These are phyloP conservation scores for Meriones psammophilus DNA, from an alignment of 2,797 vertebrate genomes.

Conservation along the genomic window DNA sequence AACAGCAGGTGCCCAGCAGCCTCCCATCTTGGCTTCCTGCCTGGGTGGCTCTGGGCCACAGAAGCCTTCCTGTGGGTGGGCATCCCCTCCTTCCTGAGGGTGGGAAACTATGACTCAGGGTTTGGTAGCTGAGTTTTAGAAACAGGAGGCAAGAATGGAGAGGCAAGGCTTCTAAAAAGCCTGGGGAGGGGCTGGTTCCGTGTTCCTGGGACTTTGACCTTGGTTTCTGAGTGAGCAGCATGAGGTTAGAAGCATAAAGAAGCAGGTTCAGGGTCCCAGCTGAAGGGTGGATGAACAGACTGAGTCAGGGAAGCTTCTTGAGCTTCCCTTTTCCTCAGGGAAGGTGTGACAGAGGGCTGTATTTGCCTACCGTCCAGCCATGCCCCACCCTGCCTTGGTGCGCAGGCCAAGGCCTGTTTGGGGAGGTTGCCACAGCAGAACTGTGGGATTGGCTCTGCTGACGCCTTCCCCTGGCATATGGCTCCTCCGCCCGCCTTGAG, in stretches of 20 bases:
- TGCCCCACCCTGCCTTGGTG: background rate
- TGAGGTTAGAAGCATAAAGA: background rate
- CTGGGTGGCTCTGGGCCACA: background rate
- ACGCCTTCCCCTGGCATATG: slow-evolving; percentile 88
- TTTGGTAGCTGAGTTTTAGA: background rate
- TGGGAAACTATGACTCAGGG: slow-evolving; percentile 3
- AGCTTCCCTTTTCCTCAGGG: background rate
- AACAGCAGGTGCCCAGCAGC: background rate
- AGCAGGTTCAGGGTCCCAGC: background rate
- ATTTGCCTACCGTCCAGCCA: background rate
- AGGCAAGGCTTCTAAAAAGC: background rate
- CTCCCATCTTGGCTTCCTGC: background rate
- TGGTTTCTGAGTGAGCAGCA: fast-evolving
- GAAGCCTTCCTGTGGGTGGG: background rate
- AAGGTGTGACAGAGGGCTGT: background rate
- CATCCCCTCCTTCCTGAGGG: background rate
- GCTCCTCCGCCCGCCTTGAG: slow-evolving; percentile 87
- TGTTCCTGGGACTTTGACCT: background rate
- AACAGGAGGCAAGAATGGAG: background rate
- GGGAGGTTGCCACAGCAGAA: slow-evolving; percentile 79
- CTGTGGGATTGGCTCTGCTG: slow-evolving; percentile 86
- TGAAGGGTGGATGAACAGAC: fast-evolving
- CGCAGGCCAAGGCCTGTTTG: slow-evolving; percentile 79
- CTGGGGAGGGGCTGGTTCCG: background rate
- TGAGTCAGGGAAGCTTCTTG: background rate